phyloP scores from a whole-genome alignment of 2,888 invertebrate species.

The Gasteruption jaculator region DNA sequence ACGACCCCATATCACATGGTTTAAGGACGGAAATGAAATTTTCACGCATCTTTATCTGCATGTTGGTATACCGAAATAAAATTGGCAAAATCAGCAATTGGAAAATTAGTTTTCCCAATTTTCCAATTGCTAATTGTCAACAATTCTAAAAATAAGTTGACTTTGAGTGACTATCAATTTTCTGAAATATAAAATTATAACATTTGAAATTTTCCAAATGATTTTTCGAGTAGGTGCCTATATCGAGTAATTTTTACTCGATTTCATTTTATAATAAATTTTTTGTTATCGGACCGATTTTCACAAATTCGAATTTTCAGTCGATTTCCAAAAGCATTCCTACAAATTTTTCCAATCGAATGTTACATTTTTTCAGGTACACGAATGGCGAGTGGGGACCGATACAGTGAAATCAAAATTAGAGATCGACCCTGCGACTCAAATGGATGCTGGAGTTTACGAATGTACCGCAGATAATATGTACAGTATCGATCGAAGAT shows the following conservation, averaged over 20 bases:
- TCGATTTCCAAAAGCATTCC: too few relatives aligned
- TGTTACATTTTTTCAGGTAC: slow-evolving; percentile 68
- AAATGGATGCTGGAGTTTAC: slow-evolving; percentile 94
- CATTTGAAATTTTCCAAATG: too few relatives aligned
- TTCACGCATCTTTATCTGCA: slow-evolving; percentile 85
- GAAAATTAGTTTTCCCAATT: too few relatives aligned
- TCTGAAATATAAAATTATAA: too few relatives aligned
- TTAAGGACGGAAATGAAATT: slow-evolving; percentile 90
- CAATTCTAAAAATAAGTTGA: too few relatives aligned
- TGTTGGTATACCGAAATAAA: slow-evolving; percentile 56
- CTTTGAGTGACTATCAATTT: too few relatives aligned
- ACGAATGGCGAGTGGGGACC: slow-evolving; percentile 81
- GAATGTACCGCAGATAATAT: slow-evolving; percentile 93
- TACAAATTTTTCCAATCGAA: too few relatives aligned
- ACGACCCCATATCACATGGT: slow-evolving; percentile 91
- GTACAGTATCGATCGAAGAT: slow-evolving; percentile 86
- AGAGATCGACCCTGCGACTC: slow-evolving; percentile 91
- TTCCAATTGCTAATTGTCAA: too few relatives aligned
- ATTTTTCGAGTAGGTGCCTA: too few relatives aligned
- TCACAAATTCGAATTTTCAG: too few relatives aligned
- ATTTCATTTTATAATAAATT: neutral
- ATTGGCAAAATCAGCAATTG: neutral
- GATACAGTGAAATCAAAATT: slow-evolving; percentile 87
- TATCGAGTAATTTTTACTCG: neutral
- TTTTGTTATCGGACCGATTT: too few relatives aligned